These are phyloP conservation scores for Poeciliopsis prolifica DNA, from an alignment of 2,113 vertebrate genomes.

Conservation along the genomic window DNA sequence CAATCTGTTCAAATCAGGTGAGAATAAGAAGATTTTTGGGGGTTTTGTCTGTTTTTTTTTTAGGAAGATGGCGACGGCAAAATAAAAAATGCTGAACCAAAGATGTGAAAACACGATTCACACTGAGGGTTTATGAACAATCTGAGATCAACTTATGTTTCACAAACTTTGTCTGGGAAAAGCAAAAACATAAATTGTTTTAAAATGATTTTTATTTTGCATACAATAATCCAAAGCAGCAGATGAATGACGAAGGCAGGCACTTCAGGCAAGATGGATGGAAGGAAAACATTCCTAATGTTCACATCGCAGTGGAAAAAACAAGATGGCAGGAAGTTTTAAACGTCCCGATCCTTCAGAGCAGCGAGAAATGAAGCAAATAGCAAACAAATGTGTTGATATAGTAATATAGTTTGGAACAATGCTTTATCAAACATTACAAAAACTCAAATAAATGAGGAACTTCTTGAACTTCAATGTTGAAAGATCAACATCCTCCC, in stretches of 20 bases:
- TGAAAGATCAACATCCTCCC: background rate
- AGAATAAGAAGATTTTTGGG: too few species aligned
- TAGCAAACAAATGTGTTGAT: background rate
- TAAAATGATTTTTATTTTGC: background rate
- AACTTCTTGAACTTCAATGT: background rate
- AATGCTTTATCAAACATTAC: background rate
- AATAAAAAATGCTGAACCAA: too few species aligned
- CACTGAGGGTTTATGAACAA: background rate
- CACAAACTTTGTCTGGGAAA: constrained; percentile 1
- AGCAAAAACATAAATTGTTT: background rate
- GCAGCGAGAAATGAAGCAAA: too few species aligned
- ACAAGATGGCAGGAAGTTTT: background rate
- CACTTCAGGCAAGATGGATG: constrained; percentile 43
- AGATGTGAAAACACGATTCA: too few species aligned
- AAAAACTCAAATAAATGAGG: background rate
- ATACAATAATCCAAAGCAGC: constrained; percentile 3
- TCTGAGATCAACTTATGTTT: constrained; percentile 12
- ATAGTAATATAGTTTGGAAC: background rate
- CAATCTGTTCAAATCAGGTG: too few species aligned
- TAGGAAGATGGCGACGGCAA: too few species aligned
- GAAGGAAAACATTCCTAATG: background rate
- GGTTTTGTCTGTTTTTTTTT: too few species aligned
- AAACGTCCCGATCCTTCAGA: background rate
- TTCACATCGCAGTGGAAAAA: background rate
- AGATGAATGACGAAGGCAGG: constrained; percentile 28